These are phyloP conservation scores for Parambassis ranga DNA, from an alignment of 2,797 vertebrate species.

Conservation along the genomic window DNA sequence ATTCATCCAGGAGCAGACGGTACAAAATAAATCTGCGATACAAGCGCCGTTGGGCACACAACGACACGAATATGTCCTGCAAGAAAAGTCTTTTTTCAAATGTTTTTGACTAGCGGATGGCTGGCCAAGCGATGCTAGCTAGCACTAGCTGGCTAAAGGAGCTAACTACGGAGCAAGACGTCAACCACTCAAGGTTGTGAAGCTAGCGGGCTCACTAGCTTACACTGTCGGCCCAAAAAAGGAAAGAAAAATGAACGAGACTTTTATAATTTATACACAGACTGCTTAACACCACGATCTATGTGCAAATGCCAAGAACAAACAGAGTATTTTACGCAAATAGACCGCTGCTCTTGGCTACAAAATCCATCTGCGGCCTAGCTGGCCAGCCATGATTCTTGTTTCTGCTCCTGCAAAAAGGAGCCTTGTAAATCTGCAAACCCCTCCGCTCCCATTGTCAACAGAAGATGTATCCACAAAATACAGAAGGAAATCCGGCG, in stretches of 20 bases:
- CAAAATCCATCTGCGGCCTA: slow-evolving; percentile 70
- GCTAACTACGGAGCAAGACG: slow-evolving; percentile 63
- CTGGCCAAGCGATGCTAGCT: slow-evolving; percentile 29
- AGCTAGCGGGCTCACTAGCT: slow-evolving; percentile 46
- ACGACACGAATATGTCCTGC: not conserved
- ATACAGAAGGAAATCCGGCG: not conserved
- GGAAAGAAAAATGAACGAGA: slow-evolving; percentile 1
- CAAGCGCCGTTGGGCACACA: not conserved
- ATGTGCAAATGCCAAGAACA: not conserved
- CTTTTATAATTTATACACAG: not conserved
- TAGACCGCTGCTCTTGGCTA: slow-evolving; percentile 12
- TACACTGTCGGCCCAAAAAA: slow-evolving; percentile 7
- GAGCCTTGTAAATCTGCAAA: slow-evolving; percentile 76
- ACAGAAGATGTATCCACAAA: slow-evolving; percentile 18
- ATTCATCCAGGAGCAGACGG: slow-evolving; percentile 83
- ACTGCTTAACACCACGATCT: not conserved
- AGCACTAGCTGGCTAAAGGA: slow-evolving; percentile 51
- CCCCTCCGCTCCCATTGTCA: slow-evolving; percentile 73
- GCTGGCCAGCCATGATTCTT: slow-evolving; percentile 81
- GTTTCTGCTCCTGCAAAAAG: slow-evolving; percentile 78
- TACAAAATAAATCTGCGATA: slow-evolving; percentile 5
- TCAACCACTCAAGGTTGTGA: slow-evolving; percentile 75
- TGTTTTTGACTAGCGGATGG: slow-evolving; percentile 3
- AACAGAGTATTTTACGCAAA: not conserved
- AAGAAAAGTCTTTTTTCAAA: not conserved